Conservation (phyloP, 2,797 vertebrate species). For the Pipistrellus pipistrellus region DNA sequence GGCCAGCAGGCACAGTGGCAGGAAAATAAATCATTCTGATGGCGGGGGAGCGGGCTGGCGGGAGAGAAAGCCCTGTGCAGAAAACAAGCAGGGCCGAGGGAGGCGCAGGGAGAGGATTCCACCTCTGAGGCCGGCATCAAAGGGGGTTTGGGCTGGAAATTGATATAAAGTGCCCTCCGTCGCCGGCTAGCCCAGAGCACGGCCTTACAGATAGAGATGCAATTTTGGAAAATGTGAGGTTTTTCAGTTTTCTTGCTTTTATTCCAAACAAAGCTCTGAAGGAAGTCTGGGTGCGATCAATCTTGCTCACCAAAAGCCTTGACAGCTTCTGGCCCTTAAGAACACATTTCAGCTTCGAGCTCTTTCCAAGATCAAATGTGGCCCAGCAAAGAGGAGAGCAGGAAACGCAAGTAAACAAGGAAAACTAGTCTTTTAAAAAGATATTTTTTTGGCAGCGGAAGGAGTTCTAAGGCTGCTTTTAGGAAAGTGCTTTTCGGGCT, state of each 20-base stretch:
- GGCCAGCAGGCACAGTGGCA: constrained; percentile 78
- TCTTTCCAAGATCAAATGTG: constrained; percentile 96
- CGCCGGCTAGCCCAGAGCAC: constrained; percentile 85
- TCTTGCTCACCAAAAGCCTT: constrained; percentile 98
- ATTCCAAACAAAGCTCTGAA: constrained; percentile 98
- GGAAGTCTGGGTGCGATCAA: constrained; percentile 96
- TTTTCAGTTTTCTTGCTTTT: constrained; percentile 95
- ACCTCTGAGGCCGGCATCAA: constrained; percentile 56
- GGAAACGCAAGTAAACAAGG: constrained; percentile 91
- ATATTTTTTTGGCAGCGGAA: constrained; percentile 80
- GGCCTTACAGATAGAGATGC: constrained; percentile 89
- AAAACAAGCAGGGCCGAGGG: constrained; percentile 72
- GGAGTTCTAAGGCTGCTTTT: constrained; percentile 79
- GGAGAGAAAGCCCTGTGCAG: constrained; percentile 70
- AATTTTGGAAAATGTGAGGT: constrained; percentile 88
- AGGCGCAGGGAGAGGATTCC: constrained; percentile 60
- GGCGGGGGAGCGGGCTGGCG: constrained; percentile 70
- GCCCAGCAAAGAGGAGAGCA: constrained; percentile 92
- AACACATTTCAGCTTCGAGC: constrained; percentile 98
- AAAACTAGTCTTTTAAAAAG: constrained; percentile 85
- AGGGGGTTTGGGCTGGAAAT: constrained; percentile 79
- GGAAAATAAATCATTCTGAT: constrained; percentile 85
- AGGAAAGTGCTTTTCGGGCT: constrained; percentile 77
- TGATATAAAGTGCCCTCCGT: constrained; percentile 85
- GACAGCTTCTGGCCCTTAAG: constrained; percentile 99